A percentile compares a stretch with the other conserved stretches of the same genome.
phyloP scores from a whole-genome alignment of 2,888 invertebrate species.

The Sphaerophoria rueppellii region DNA sequence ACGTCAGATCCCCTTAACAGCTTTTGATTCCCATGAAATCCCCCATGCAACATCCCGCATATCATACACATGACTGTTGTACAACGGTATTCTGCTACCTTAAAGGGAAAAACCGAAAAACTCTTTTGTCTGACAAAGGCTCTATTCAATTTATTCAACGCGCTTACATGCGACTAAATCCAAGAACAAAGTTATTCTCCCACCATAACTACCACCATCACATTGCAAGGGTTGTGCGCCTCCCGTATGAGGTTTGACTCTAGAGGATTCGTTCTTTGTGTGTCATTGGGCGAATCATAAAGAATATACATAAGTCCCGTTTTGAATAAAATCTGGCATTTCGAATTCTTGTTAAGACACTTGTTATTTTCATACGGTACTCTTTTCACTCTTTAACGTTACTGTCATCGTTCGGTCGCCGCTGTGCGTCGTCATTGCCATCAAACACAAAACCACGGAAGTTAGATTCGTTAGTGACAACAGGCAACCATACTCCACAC shows the following conservation, averaged over 20 bases:
- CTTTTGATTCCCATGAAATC: constrained; percentile 18
- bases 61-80: constrained; percentile 18
- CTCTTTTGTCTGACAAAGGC: constrained; percentile 35
- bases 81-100: constrained; percentile 56
- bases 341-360: constrained; percentile 66
- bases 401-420: neutral
- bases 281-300: constrained; percentile 54
- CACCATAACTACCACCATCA: constrained; percentile 6
- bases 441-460: constrained; percentile 46
- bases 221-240: neutral
- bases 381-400: constrained; percentile 20
- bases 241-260: neutral
- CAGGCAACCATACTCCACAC: constrained; percentile 22
- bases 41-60: neutral
- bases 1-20: constrained; percentile 20
- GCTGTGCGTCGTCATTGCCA: neutral
- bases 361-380: constrained; percentile 71
- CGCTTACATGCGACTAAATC: neutral
- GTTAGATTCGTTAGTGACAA: neutral
- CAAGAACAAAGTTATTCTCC: constrained; percentile 19
- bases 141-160: constrained; percentile 50
- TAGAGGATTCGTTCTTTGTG: constrained; percentile 38
- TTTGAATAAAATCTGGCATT: constrained; percentile 59
- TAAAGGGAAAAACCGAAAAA: constrained; percentile 39
- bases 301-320: constrained; percentile 43